Percentiles rank a stretch among this genome's conserved stretches.
These are phyloP conservation scores for Oscheius sp. DNA, from an alignment of 2,888 invertebrate species.

Conservation along the genomic window DNA sequence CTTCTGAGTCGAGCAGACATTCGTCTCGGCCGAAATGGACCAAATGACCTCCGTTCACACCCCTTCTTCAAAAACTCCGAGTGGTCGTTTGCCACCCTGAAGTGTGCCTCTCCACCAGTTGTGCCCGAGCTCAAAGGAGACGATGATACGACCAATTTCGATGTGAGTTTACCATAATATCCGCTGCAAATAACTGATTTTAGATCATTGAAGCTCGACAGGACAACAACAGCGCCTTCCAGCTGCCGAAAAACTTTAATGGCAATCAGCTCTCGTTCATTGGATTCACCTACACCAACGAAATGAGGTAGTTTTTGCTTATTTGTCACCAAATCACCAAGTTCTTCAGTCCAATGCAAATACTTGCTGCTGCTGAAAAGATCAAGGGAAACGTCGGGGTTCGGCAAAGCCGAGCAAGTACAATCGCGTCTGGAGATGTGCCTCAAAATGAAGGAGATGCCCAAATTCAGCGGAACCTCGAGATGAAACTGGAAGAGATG, in stretches of 20 bases:
- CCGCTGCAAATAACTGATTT: constrained; percentile 75
- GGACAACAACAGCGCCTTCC: constrained; percentile 86
- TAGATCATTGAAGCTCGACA: constrained; percentile 80
- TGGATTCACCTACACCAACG: constrained; percentile 96
- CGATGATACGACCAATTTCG: constrained; percentile 98
- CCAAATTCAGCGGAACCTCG: constrained; percentile 5
- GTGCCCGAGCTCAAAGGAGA: constrained; percentile 94
- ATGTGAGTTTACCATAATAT: constrained; percentile 74
- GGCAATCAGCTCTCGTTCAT: constrained; percentile 98
- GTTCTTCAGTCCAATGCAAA: constrained; percentile 27
- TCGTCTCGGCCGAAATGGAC: constrained; percentile 86
- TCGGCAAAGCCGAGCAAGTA: neutral
- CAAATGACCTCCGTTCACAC: constrained; percentile 93
- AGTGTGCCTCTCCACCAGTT: constrained; percentile 89
- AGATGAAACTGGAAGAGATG: constrained; percentile 16
- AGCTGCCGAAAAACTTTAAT: constrained; percentile 94
- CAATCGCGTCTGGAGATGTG: neutral
- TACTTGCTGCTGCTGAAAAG: neutral
- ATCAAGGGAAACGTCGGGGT: constrained; percentile 10
- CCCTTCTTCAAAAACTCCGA: constrained; percentile 95
- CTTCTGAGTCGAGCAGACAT: constrained; percentile 84
- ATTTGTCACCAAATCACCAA: too few relatives aligned
- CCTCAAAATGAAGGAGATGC: neutral
- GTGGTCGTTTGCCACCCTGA: constrained; percentile 95
- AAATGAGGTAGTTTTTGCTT: constrained; percentile 47